Percentiles rank a stretch among this genome's conserved stretches.
These are phyloP conservation scores for Peromyscus californicus DNA, from an alignment of 2,113 vertebrate species.

Conservation along the genomic window DNA sequence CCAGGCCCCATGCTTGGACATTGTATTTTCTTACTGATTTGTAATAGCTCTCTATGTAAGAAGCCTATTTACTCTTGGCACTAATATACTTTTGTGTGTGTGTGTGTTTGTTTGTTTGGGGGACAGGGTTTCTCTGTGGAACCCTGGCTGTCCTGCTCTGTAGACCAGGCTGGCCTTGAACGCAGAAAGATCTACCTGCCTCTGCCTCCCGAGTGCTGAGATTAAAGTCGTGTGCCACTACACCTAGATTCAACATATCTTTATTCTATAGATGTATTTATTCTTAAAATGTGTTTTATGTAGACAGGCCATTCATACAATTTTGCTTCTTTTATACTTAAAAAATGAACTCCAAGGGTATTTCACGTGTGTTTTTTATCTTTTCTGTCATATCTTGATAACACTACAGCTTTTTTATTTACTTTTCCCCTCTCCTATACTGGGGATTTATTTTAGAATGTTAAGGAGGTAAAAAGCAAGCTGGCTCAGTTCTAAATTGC, in stretches of 20 bases:
- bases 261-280: constrained; percentile 18
- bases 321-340: constrained; percentile 50
- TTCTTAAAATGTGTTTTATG: constrained; percentile 31
- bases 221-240: neutral
- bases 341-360: constrained; percentile 10
- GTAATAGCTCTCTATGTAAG: neutral
- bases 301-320: constrained; percentile 1
- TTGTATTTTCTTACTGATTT: neutral
- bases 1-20: neutral
- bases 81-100: neutral
- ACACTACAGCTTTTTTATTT: neutral
- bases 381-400: constrained; percentile 50
- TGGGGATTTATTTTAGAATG: constrained; percentile 35
- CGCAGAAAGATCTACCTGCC: neutral
- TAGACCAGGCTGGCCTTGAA: neutral
- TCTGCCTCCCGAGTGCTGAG: neutral
- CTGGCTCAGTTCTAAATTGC: constrained; percentile 29
- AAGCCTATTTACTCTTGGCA: neutral
- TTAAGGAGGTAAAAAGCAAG: constrained; percentile 22
- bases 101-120: neutral
- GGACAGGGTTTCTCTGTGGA: neutral
- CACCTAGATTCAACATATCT: neutral
- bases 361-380: neutral
- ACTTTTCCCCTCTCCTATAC: constrained; percentile 3
- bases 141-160: neutral